These are phyloP conservation scores for Merodon equestris DNA, from an alignment of 2,888 invertebrate genomes.

Conservation along the genomic window DNA sequence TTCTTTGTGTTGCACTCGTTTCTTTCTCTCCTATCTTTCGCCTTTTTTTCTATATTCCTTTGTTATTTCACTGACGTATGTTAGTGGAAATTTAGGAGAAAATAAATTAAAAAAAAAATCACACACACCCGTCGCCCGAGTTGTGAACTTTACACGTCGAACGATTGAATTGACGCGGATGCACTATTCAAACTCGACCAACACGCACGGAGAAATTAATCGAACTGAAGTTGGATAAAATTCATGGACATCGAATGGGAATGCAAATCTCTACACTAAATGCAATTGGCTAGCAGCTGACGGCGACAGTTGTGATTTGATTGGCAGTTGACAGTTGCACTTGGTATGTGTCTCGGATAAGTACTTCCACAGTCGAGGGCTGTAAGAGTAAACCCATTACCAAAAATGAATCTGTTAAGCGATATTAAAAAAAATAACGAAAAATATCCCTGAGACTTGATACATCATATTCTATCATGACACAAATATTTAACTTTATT, in stretches of 20 bases:
- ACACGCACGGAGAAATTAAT: slow-evolving; percentile 56
- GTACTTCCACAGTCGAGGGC: background rate
- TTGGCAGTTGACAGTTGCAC: slow-evolving; percentile 10
- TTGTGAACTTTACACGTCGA: slow-evolving; percentile 32
- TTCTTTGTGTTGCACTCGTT: slow-evolving; percentile 48
- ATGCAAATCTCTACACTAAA: slow-evolving; percentile 28
- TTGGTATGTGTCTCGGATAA: slow-evolving; percentile 6
- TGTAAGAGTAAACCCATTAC: background rate
- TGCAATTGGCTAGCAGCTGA: slow-evolving; percentile 32
- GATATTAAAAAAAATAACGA: too few species aligned
- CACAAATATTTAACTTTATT: too few species aligned
- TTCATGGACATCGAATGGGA: slow-evolving; percentile 17
- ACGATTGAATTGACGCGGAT: slow-evolving; percentile 16
- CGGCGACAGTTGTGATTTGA: background rate
- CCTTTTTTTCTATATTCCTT: too few species aligned
- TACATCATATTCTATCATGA: too few species aligned
- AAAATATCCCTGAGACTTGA: too few species aligned
- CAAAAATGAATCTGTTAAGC: too few species aligned
- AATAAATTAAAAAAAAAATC: slow-evolving; percentile 45
- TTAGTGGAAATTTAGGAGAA: slow-evolving; percentile 25
- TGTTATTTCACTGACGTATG: background rate
- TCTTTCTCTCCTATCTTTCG: background rate
- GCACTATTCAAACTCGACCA: slow-evolving; percentile 32
- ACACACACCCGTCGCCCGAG: slow-evolving; percentile 53
- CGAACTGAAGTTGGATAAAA: slow-evolving; percentile 63